Percentiles rank a stretch among this genome's conserved stretches.
Conservation (phyloP, 2,888 invertebrate species). For the Anodontia alba region DNA sequence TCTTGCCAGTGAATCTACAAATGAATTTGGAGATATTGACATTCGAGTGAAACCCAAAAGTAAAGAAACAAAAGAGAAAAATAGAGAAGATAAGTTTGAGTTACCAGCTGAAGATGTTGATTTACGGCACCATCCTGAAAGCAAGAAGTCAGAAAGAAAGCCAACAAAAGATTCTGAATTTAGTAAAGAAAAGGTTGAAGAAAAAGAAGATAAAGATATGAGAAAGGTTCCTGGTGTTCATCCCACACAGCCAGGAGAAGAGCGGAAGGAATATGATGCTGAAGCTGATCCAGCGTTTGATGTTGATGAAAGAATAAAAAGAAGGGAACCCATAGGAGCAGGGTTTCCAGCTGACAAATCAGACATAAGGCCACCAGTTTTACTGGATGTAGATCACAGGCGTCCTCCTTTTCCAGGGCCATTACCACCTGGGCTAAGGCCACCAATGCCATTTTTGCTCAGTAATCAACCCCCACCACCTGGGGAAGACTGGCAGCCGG, state of each 20-base stretch:
- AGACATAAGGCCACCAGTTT: constrained; percentile 34
- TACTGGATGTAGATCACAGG: constrained; percentile 64
- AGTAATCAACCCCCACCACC: constrained; percentile 65
- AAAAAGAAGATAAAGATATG: background rate
- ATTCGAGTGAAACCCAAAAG: constrained; percentile 3
- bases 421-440: constrained; percentile 31
- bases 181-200: background rate
- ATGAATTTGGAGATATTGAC: constrained; percentile 49
- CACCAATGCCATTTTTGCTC: constrained; percentile 36
- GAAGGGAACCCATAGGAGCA: background rate
- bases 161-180: background rate
- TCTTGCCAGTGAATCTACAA: constrained; percentile 5
- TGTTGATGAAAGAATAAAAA: constrained; percentile 41
- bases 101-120: constrained; percentile 21
- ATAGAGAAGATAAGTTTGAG: background rate
- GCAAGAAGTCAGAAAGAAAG: background rate
- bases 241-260: background rate
- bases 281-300: constrained; percentile 11
- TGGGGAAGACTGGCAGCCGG: constrained; percentile 56
- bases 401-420: constrained; percentile 22
- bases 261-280: background rate
- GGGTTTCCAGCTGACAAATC: constrained; percentile 35
- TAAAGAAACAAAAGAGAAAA: background rate
- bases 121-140: background rate
- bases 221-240: background rate